Evolutionary conservation across 2,113 vertebrate genomes (phyloP), one percentile per base, ranked within the genome.

Genomic region (Pomatorhinus ruficollis): DNA sequence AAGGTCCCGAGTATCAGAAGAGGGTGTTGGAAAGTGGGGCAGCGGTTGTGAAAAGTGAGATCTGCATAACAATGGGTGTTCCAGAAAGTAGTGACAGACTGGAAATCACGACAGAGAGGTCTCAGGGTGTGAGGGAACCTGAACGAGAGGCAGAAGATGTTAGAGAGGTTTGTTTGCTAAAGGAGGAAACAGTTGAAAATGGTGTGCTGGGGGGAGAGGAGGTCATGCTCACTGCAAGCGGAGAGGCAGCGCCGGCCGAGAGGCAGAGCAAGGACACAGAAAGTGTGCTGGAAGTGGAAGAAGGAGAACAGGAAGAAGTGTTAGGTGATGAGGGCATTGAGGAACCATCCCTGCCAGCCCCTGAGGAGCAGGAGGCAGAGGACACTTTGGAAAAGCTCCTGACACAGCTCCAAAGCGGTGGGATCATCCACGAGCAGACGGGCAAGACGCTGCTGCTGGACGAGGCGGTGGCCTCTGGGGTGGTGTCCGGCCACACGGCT

Each of bases 401-500:
- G 53, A 5, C 9, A 0, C 98, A 99, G 81, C 98, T 99, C 9
- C 98, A 91, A 39, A 94, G 97, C 8, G 98, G 99, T 8, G 99
- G 99, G 57, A 97, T 99, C 54, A 3, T 91, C 87, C 94, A 98
- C 1, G 89, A 98, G 89, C 92, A 98, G 94, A 98, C 97, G 5
- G 98, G 70, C 92, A 98, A 49, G 45, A 97, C 95, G 70, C 97
- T 99, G 50, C 98, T 99, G n/a, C 97, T 99, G 39, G 98, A 99
- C 50, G 98, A 99, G 86, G 99, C 99, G 0, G 86, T 99, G 49
- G 97, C 98, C 24, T 93, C 89, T 10, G 99, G 99, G 2, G 70
- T 98, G 15, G 97, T 99, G 40, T 97, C 99, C 16, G 98, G 98
- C 9, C 98, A 99, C 74, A 98, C 98, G 2, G 99, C 99, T 11